Evolutionary conservation across 2,888 invertebrate species (phyloP), one percentile per base, ranked within the genome.

Genomic region (Carterocephalus palaemon): DNA sequence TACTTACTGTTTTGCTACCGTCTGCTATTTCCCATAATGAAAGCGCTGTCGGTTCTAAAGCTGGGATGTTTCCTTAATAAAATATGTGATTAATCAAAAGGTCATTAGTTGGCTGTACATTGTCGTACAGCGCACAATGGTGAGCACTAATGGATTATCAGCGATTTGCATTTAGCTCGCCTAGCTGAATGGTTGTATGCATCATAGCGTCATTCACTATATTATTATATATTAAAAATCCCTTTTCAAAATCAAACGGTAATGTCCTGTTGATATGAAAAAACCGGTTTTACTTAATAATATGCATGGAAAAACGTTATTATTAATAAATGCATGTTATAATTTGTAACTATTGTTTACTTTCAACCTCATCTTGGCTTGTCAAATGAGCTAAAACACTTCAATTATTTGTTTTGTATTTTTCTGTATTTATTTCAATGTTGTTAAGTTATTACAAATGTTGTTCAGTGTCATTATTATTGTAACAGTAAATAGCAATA

Each of bases 151-250:
- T 86, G 85, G 84, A 84, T 84, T 84, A 84, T 81, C 81, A 75
- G 77, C 75, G 85, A 86, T 86, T 85, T 85, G 83, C 85, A 86
- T 85, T 84, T 82, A 78, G 79, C 76, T 69, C 70, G 72, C 67
- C 73, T 67, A 62, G 64, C 59, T 60, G 73, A 72, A 68, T 31
- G 59, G 55, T 22, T 23, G 55, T 63, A 69, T 72, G 71, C 65
- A 49, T 60, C 47, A 60, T 45, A n/a, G 49, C 46, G 33, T 45
- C 52, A 54, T 38, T 47, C 31, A 15, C 38, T 26, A 46, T 17
- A 22, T 22, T n/a, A 32, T 10, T 7, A 13, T 31, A n/a, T 23
- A 19, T 23, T 9, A 41, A 10, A 6, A 8, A 24, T 17, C 17
- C 19, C 3, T 19, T 3, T 4, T 19, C 19, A 19, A 19, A 19